Evolutionary conservation across 2,888 invertebrate genomes (phyloP).

Genomic region (Chaetoderma sp.): DNA sequence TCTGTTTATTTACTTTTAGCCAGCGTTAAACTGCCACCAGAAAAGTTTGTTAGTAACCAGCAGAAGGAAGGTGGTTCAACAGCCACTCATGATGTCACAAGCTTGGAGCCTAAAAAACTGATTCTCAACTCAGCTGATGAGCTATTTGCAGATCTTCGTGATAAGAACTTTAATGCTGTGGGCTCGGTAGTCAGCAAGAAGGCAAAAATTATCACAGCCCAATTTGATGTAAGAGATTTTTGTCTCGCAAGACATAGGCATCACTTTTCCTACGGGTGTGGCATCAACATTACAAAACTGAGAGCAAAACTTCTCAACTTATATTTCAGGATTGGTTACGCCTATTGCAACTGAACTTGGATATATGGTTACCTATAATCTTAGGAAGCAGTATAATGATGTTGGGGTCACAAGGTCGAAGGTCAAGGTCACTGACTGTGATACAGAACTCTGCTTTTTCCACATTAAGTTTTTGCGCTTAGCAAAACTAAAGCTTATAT

Average conservation of each 20-base stretch:
- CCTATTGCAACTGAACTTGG: too few species aligned
- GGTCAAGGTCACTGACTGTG: too few species aligned
- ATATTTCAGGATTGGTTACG: too few species aligned
- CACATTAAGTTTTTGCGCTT: too few species aligned
- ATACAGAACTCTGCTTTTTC: too few species aligned
- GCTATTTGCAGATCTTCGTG: constrained; percentile 88
- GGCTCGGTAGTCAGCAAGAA: constrained; percentile 87
- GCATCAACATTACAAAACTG: too few species aligned
- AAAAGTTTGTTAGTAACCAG: constrained; percentile 81
- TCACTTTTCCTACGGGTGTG: too few species aligned
- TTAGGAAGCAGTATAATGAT: too few species aligned
- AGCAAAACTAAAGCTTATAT: too few species aligned
- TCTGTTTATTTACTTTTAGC: constrained; percentile 69
- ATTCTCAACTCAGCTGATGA: constrained; percentile 91
- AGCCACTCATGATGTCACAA: constrained; percentile 70
- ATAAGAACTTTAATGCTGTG: constrained; percentile 92
- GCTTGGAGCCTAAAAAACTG: constrained; percentile 78
- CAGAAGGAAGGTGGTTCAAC: constrained; percentile 73
- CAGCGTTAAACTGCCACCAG: constrained; percentile 86
- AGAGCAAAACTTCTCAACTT: too few species aligned
- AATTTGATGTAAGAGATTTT: constrained; percentile 74
- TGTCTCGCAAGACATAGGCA: not conserved
- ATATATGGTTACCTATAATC: too few species aligned
- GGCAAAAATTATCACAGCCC: constrained; percentile 86
- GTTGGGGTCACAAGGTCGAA: too few species aligned